Conservation (phyloP, 2,888 invertebrate species). For the Xanthorhoe spadicearia region DNA sequence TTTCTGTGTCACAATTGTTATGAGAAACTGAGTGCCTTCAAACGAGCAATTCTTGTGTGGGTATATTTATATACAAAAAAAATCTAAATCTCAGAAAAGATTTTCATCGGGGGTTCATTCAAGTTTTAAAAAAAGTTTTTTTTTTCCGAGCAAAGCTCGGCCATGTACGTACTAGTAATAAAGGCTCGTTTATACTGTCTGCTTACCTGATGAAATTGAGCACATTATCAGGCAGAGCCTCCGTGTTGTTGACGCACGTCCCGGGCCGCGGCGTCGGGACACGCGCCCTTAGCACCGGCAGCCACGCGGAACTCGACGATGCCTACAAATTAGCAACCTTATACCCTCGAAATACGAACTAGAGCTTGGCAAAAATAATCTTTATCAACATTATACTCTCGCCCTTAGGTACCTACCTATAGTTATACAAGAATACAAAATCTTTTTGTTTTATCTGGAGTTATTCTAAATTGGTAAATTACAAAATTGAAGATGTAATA, state of each 20-base stretch:
- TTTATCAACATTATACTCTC: no score
- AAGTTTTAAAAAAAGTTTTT: no score
- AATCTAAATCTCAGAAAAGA: no score
- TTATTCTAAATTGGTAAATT: conserved; percentile 12
- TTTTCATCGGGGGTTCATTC: no score
- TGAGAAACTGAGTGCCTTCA: no score
- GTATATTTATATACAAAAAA: no score
- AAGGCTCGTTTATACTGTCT: not conserved
- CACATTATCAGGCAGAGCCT: conserved; percentile 86
- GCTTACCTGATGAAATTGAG: conserved; percentile 88
- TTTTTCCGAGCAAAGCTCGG: no score
- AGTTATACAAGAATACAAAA: not conserved
- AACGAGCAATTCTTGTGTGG: no score
- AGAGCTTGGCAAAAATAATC: no score
- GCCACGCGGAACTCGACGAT: conserved; percentile 87
- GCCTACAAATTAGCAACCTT: conserved; percentile 65
- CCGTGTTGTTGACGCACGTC: conserved; percentile 87
- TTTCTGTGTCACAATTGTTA: no score
- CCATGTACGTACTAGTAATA: not conserved
- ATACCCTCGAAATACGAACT: not conserved
- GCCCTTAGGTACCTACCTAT: no score
- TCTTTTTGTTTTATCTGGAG: not conserved
- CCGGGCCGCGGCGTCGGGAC: conserved; percentile 88
- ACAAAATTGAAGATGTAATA: conserved; percentile 15
- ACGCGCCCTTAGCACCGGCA: conserved; percentile 86